A percentile compares a stretch with the other conserved stretches of the same genome.
These are phyloP conservation scores for Bugula neritina DNA, from an alignment of 2,888 invertebrate genomes.

Conservation along the genomic window DNA sequence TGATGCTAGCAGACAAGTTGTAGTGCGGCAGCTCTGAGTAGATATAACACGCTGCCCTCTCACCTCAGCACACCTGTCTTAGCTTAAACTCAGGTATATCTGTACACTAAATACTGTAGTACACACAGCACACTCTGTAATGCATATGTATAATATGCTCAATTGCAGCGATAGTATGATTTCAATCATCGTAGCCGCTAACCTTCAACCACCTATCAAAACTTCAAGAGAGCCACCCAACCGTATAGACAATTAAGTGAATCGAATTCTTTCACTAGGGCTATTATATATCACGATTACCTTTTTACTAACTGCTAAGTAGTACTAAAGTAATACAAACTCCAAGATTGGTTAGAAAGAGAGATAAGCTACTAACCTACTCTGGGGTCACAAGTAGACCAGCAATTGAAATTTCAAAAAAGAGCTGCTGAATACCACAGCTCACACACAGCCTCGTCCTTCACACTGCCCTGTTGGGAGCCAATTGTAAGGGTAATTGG, in stretches of 20 bases:
- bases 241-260: background rate
- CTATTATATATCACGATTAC: background rate
- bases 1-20: background rate
- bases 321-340: too few species aligned
- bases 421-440: too few species aligned
- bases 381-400: too few species aligned
- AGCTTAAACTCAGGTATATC: background rate
- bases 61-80: background rate
- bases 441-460: background rate
- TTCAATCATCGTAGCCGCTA: background rate
- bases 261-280: background rate
- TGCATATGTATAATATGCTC: background rate
- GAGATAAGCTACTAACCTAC: background rate
- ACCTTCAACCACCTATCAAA: background rate
- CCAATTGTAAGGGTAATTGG: background rate
- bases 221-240: background rate
- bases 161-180: background rate
- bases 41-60: background rate
- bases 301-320: background rate
- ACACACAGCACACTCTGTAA: background rate
- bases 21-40: background rate
- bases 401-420: too few species aligned
- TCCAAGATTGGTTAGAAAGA: too few species aligned
- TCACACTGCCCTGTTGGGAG: background rate
- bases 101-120: background rate